Conservation (phyloP, 2,113 vertebrate genomes). For the Columba janthina region DNA sequence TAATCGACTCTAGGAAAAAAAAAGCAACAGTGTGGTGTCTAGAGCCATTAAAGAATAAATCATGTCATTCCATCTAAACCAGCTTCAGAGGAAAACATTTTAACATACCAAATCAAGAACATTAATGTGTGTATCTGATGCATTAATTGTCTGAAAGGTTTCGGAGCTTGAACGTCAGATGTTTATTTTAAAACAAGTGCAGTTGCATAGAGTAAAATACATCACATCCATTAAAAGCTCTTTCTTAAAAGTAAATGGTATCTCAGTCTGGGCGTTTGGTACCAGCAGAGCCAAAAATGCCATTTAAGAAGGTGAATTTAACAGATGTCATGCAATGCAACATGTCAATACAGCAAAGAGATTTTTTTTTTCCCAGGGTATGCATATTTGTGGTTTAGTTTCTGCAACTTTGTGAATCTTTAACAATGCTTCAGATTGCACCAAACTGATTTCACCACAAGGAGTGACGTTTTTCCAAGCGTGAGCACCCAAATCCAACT, state of each 20-base stretch:
- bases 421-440: rapidly evolving
- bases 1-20: background rate
- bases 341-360: rapidly evolving
- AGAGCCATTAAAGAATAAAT: constrained; percentile 1
- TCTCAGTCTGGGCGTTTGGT: background rate
- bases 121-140: background rate
- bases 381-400: background rate
- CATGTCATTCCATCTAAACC: background rate
- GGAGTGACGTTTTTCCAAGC: background rate
- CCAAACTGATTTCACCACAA: background rate
- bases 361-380: background rate
- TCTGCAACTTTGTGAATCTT: background rate
- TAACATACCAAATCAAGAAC: background rate
- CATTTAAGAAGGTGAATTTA: constrained; percentile 18
- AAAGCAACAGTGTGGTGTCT: background rate
- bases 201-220: background rate
- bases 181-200: constrained; percentile 14
- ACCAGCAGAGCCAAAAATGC: background rate
- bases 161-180: background rate
- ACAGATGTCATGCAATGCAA: background rate
- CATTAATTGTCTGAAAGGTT: background rate
- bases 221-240: background rate
- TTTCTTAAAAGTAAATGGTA: background rate
- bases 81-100: background rate
- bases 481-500: rapidly evolving